A percentile compares a stretch with the other conserved stretches of the same genome.
These are phyloP conservation scores for Anarsia innoxiella DNA, from an alignment of 2,888 invertebrate genomes.

Conservation along the genomic window DNA sequence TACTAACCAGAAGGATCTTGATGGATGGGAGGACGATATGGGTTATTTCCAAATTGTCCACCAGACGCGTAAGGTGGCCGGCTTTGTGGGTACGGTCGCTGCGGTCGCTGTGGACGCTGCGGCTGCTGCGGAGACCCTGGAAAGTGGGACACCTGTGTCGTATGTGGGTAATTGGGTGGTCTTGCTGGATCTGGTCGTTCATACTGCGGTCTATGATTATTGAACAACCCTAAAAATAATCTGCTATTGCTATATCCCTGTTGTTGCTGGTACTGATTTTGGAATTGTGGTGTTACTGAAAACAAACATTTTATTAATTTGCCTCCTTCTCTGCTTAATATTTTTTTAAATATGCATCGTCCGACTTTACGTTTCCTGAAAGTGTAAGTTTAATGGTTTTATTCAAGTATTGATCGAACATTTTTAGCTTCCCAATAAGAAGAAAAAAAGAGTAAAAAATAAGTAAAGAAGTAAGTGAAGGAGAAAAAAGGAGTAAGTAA, in stretches of 20 bases:
- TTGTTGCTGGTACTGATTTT: constrained; percentile 25
- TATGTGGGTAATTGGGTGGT: constrained; percentile 9
- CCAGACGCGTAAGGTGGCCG: constrained; percentile 46
- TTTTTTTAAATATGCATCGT: too few species aligned
- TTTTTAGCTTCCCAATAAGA: too few species aligned
- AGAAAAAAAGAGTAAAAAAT: too few species aligned
- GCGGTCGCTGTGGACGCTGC: constrained; percentile 2
- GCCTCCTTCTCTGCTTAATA: too few species aligned
- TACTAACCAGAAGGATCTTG: constrained; percentile 47
- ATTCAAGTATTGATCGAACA: too few species aligned
- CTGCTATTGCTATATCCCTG: constrained; percentile 18
- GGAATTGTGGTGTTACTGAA: constrained; percentile 34
- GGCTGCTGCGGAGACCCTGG: constrained; percentile 10
- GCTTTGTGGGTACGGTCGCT: constrained; percentile 8
- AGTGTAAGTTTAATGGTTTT: too few species aligned
- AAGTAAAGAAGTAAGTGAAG: too few species aligned
- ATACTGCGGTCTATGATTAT: constrained; percentile 1
- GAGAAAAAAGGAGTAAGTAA: too few species aligned
- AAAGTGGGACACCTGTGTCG: too few species aligned
- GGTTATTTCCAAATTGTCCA: constrained; percentile 46
- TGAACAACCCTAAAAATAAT: constrained; percentile 21
- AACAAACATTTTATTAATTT: too few species aligned
- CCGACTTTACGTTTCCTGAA: too few species aligned
- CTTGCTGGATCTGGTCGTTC: constrained; percentile 19
- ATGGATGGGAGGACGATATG: constrained; percentile 41